These are phyloP conservation scores for Pyrocephalus nanus DNA, from an alignment of 2,797 vertebrate species.

Conservation along the genomic window DNA sequence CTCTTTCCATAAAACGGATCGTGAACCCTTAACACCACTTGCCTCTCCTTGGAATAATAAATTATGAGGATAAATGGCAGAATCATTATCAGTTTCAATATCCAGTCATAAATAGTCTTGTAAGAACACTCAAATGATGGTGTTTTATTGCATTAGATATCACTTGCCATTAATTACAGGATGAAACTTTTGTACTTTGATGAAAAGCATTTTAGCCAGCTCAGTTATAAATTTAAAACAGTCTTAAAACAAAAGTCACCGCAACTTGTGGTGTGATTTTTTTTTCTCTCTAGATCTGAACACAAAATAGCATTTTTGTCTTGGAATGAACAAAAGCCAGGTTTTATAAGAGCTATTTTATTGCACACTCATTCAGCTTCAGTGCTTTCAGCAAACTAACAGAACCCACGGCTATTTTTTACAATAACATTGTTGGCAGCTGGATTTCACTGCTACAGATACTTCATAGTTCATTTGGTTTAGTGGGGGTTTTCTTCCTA, in stretches of 20 bases:
- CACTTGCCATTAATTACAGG: constrained; percentile 69
- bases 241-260: constrained; percentile 61
- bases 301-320: constrained; percentile 16
- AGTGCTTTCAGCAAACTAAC: neutral
- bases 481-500: constrained; percentile 12
- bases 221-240: constrained; percentile 56
- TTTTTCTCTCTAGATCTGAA: neutral
- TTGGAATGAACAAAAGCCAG: neutral
- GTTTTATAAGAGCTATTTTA: constrained; percentile 37
- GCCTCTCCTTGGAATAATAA: constrained; percentile 70
- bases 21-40: constrained; percentile 66
- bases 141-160: constrained; percentile 66
- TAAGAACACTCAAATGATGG: constrained; percentile 69
- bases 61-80: constrained; percentile 72
- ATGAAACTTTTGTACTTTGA: constrained; percentile 62
- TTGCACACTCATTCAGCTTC: neutral
- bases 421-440: constrained; percentile 12
- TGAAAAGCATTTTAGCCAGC: constrained; percentile 66
- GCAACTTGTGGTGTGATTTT: neutral
- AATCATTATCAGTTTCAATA: constrained; percentile 73
- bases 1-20: constrained; percentile 63
- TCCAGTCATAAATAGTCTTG: constrained; percentile 73
- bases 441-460: constrained; percentile 26
- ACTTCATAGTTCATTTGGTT: constrained; percentile 14
- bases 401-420: neutral